Percentiles rank a stretch among this genome's conserved stretches.
These are phyloP conservation scores for Camelus bactrianus DNA, from an alignment of 2,113 vertebrate species.

Conservation along the genomic window DNA sequence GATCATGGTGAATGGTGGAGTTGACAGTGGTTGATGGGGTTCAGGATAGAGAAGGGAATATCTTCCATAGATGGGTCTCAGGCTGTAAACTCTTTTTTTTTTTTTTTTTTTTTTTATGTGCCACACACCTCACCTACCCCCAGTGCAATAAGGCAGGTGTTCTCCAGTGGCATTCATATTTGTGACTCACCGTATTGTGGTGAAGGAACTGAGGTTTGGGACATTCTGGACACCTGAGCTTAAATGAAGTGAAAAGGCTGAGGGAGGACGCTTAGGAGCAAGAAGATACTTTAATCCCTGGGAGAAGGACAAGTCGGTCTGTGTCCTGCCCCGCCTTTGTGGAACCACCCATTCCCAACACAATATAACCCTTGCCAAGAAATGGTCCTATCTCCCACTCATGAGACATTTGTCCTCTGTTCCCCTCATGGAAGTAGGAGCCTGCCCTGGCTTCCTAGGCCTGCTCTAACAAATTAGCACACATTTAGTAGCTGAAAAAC, in stretches of 20 bases:
- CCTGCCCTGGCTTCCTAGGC: no score
- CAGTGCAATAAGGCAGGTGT: background rate
- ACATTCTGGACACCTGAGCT: background rate
- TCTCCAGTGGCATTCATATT: background rate
- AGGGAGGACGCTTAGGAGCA: background rate
- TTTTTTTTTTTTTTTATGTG: background rate
- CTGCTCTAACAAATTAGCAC: background rate
- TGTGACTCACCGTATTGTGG: background rate
- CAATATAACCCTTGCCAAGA: background rate
- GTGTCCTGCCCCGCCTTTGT: background rate
- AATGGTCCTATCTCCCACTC: background rate
- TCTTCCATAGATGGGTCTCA: background rate
- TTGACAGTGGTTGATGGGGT: background rate
- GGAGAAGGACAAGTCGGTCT: background rate
- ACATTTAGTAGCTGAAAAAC: background rate
- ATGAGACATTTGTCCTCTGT: background rate
- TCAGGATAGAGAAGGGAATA: background rate
- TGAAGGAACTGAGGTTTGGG: background rate
- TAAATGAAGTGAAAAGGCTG: background rate
- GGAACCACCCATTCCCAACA: background rate
- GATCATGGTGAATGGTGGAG: background rate
- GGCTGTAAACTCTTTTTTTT: background rate
- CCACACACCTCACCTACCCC: accelerated
- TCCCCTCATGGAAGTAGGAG: background rate
- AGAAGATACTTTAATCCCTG: background rate